Percentiles rank a stretch among this genome's conserved stretches.
Conservation (phyloP, 2,797 vertebrate genomes). For the Limosa lapponica region DNA sequence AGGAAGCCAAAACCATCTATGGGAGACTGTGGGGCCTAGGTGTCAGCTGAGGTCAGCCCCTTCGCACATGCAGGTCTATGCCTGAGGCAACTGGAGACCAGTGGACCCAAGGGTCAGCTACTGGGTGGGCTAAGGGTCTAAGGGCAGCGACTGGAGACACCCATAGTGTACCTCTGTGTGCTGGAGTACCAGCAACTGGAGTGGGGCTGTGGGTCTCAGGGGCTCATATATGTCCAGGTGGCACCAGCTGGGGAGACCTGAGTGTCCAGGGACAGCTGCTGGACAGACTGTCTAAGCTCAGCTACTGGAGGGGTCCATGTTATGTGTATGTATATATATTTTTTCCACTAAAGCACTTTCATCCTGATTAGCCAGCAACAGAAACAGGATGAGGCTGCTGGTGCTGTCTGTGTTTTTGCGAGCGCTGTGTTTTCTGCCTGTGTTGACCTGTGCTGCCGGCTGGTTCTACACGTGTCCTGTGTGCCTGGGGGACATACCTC, state of each 20-base stretch:
- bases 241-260: not conserved
- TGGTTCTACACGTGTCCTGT: accelerated
- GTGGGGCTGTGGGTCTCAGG: not conserved
- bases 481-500: not conserved
- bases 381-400: not conserved
- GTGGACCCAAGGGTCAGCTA: not conserved
- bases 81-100: not conserved
- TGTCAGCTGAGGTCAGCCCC: accelerated
- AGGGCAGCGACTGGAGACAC: not conserved
- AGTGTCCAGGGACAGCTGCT: not conserved
- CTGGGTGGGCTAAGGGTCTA: not conserved
- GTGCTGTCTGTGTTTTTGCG: not conserved
- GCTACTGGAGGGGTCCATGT: not conserved
- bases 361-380: not conserved
- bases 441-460: not conserved
- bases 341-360: not conserved
- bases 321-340: too few relatives aligned
- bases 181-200: not conserved
- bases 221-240: not conserved
- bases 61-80: not conserved
- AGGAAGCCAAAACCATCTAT: not conserved
- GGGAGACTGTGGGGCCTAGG: accelerated
- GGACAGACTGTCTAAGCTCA: not conserved
- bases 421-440: accelerated
- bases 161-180: accelerated